A percentile compares a stretch with the other conserved stretches of the same genome.
phyloP scores from a whole-genome alignment of 2,888 invertebrate genomes.

The Aradus depressus region DNA sequence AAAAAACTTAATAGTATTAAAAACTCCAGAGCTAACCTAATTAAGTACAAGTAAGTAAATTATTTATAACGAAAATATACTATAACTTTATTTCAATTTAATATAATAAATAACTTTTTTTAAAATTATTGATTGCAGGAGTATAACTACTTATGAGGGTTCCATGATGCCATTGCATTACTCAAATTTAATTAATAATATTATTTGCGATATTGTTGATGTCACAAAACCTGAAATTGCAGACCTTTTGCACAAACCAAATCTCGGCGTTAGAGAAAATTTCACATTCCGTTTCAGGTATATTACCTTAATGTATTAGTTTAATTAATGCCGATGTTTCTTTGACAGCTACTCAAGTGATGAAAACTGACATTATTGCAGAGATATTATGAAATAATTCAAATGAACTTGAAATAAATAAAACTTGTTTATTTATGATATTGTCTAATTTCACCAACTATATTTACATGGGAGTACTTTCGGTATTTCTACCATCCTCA shows the following conservation, averaged over 20 bases:
- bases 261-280: constrained; percentile 28
- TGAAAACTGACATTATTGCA: no score
- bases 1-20: constrained; percentile 17
- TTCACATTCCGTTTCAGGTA: constrained; percentile 54
- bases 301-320: no score
- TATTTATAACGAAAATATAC: not conserved
- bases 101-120: not conserved
- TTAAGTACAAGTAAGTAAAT: constrained; percentile 17
- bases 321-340: no score
- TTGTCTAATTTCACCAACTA: no score
- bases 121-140: constrained; percentile 8
- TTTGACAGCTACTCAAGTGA: no score
- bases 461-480: no score
- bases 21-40: constrained; percentile 9
- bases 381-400: no score
- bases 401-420: no score
- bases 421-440: no score
- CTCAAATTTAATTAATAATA: constrained; percentile 44
- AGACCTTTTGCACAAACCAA: constrained; percentile 41
- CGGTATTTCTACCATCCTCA: no score
- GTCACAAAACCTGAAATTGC: constrained; percentile 46
- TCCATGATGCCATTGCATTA: constrained; percentile 35
- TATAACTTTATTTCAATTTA: no score
- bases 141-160: constrained; percentile 31
- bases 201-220: constrained; percentile 48